phyloP scores from a whole-genome alignment of 2,797 vertebrate species.

The Perodicticus potto region DNA sequence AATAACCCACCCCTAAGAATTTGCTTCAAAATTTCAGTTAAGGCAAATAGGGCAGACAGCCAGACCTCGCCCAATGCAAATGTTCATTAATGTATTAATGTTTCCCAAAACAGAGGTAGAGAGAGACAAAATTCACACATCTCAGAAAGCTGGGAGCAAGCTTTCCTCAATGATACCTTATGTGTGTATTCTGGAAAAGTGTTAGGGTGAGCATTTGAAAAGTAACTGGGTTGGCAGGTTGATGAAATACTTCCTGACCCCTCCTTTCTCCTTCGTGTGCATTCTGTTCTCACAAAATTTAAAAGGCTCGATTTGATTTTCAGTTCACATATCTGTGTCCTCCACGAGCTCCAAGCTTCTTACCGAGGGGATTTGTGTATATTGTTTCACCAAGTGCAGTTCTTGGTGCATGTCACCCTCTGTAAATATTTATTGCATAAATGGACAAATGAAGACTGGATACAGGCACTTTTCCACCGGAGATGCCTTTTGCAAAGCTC shows the following conservation, averaged over 20 bases:
- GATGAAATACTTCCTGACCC: background rate
- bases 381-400: background rate
- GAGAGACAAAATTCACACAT: background rate
- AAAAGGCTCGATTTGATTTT: background rate
- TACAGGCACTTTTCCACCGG: background rate
- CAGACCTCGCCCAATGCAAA: conserved; percentile 46
- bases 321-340: background rate
- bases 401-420: background rate
- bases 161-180: background rate
- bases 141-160: background rate
- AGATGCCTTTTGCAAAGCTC: conserved; percentile 40
- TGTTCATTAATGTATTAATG: conserved; percentile 29
- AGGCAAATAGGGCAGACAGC: conserved; percentile 50
- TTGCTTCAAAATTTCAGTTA: conserved; percentile 38
- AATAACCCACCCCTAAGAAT: conserved; percentile 51
- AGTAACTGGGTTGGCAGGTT: background rate
- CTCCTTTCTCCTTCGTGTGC: background rate
- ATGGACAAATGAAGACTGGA: background rate
- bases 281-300: background rate
- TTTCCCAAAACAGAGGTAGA: conserved; percentile 53
- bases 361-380: background rate
- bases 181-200: background rate
- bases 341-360: background rate
- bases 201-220: no score
- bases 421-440: conserved; percentile 12